Percentiles rank a stretch among this genome's conserved stretches.
Evolutionary conservation across 2,113 vertebrate genomes (phyloP).

Genomic region (Mirounga angustirostris): DNA sequence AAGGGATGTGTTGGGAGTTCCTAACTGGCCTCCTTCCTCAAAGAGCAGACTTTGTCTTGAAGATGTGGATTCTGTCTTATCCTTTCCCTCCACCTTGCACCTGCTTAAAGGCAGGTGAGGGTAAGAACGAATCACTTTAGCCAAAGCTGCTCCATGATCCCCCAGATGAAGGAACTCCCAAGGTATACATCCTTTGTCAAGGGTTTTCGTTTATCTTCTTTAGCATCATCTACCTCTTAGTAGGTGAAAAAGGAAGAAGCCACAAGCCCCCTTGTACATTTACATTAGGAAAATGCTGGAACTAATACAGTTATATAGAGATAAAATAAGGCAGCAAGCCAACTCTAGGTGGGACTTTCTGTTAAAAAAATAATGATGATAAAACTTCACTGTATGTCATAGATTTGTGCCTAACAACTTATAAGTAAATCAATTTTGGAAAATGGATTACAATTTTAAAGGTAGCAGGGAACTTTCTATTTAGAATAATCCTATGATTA

Average conservation of each 20-base stretch:
- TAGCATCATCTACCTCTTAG: background rate
- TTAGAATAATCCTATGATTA: slow-evolving; percentile 17
- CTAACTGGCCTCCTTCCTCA: slow-evolving; percentile 1
- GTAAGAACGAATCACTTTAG: background rate
- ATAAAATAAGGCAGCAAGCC: slow-evolving; percentile 14
- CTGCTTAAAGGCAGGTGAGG: background rate
- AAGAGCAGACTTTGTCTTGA: slow-evolving; percentile 28
- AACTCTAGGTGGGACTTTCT: background rate
- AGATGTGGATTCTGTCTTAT: background rate
- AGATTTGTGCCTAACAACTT: slow-evolving; percentile 1
- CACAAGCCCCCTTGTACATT: background rate
- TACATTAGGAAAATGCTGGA: background rate
- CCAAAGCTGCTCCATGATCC: background rate
- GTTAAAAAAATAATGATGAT: background rate
- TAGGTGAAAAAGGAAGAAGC: background rate
- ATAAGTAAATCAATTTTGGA: slow-evolving; percentile 34
- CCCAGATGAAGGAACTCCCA: background rate
- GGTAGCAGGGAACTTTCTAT: background rate
- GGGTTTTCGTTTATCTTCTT: background rate
- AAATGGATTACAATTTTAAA: slow-evolving; percentile 54
- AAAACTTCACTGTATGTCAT: background rate
- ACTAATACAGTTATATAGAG: background rate
- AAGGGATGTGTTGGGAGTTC: background rate
- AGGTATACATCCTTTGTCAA: background rate
- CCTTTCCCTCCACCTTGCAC: background rate